These are phyloP conservation scores for Mus minutoides DNA, from an alignment of 2,797 vertebrate species.

Conservation along the genomic window DNA sequence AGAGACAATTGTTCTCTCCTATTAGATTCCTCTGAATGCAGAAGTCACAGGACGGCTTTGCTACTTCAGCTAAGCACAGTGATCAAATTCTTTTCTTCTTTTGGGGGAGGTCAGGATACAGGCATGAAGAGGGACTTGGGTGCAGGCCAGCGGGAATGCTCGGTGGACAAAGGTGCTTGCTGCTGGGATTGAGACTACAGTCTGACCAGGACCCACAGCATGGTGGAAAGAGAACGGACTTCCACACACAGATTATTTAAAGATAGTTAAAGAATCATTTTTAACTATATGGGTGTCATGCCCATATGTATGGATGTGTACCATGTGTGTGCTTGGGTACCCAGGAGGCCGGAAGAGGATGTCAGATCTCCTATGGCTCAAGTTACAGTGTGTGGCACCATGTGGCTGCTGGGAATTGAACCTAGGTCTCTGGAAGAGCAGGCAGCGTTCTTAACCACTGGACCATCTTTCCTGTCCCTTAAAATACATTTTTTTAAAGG, in stretches of 20 bases:
- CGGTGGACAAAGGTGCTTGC: background rate
- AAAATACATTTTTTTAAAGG: background rate
- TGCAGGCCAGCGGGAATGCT: background rate
- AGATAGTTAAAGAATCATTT: background rate
- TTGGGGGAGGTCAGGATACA: background rate
- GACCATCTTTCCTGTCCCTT: background rate
- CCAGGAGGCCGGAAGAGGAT: background rate
- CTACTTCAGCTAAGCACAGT: background rate
- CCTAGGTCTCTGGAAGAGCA: background rate
- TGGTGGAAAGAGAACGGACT: background rate
- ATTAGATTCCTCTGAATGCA: constrained; percentile 11
- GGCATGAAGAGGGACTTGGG: background rate
- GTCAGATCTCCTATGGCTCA: background rate
- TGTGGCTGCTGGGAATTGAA: background rate
- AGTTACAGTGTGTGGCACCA: background rate
- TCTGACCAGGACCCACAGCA: background rate
- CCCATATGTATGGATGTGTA: background rate
- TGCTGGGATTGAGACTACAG: background rate
- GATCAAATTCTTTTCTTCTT: background rate
- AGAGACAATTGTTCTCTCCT: background rate
- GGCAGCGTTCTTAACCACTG: background rate
- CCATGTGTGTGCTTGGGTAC: background rate
- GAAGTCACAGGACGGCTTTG: background rate
- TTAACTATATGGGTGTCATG: background rate
- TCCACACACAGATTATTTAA: background rate